Evolutionary conservation across 2,888 invertebrate genomes (phyloP), one percentile per base, ranked within the genome.

Genomic region (Drosophila putrida): DNA sequence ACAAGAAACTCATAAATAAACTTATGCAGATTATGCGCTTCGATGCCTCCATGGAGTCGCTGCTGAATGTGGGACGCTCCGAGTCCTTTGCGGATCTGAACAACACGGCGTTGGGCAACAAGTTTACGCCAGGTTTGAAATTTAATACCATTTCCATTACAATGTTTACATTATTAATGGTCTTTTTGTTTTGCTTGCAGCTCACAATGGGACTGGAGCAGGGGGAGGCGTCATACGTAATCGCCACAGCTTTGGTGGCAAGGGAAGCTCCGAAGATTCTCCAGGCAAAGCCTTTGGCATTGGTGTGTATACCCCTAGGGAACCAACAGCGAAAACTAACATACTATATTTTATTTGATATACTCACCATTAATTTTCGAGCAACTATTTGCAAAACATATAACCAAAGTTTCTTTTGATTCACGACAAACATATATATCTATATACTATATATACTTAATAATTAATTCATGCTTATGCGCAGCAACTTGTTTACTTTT

Each of bases 81-180:
- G 97, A 97, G 91, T 97, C 97, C 91, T 96, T 97, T 82, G 96
- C 96, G 20, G 97, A 97, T 93, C 93, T 97, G 11, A 96, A 95
- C 87, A 95, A 95, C 74, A 96, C 96, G 36, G 78, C 88, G 33
- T 35, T 88, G 50, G 83, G 80, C 72, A 86, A 63, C 57, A 75
- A 75, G 53, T 80, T 82, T 65, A 69, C 84, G 13, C 82, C 89
- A 71, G 84, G 85, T 89, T 43, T 50, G 69, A 58, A 38, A 66
- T 41, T 41, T 55, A 27, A 63, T 49, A 59, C 20, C 9, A 6
- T 58, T 13, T 13, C 0, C 13, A 5, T 4, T 33, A n/a, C 2
- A n/a, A 20, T 57, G 50, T 44, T 49, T 50, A 43, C n/a, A 10
- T 33, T 41, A 50, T 35, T 64, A 51, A 63, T 57, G 62, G 53